Percentiles rank a stretch among this genome's conserved stretches.
phyloP scores from a whole-genome alignment of 2,888 invertebrate species.

The Liposcelis brunnea region DNA sequence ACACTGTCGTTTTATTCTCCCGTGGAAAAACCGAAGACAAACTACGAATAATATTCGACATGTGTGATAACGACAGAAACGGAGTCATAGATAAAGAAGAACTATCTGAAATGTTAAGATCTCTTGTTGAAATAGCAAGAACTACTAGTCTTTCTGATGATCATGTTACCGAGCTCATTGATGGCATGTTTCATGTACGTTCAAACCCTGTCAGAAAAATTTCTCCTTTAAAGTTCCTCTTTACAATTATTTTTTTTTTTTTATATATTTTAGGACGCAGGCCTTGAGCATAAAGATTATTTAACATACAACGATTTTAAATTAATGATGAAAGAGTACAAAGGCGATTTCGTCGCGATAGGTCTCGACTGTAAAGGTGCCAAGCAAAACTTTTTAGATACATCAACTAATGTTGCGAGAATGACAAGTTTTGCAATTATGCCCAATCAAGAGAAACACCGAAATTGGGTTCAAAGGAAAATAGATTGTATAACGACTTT shows the following conservation, averaged over 20 bases:
- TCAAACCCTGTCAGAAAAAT: not conserved
- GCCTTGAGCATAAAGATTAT: constrained; percentile 75
- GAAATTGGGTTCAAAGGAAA: constrained; percentile 54
- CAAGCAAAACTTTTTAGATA: constrained; percentile 86
- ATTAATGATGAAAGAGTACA: constrained; percentile 91
- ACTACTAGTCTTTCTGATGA: constrained; percentile 80
- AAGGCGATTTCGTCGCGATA: constrained; percentile 87
- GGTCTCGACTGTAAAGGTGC: constrained; percentile 89
- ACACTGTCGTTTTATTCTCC: constrained; percentile 82
- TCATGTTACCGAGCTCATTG: constrained; percentile 80
- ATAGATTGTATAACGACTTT: constrained; percentile 82
- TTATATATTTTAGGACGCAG: constrained; percentile 49
- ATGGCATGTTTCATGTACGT: constrained; percentile 76
- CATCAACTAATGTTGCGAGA: constrained; percentile 82
- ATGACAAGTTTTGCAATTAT: constrained; percentile 91
- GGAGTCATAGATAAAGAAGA: constrained; percentile 89
- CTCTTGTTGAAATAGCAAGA: constrained; percentile 80
- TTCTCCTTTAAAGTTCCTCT: not conserved
- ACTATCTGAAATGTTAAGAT: constrained; percentile 81
- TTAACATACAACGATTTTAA: constrained; percentile 85
- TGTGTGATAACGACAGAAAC: constrained; percentile 91
- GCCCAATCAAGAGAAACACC: constrained; percentile 43
- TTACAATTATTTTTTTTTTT: too few species aligned
- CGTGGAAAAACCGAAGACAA: constrained; percentile 87
- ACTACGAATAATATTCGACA: constrained; percentile 84